phyloP scores from a whole-genome alignment of 2,113 vertebrate species.

The Mirza zaza region DNA sequence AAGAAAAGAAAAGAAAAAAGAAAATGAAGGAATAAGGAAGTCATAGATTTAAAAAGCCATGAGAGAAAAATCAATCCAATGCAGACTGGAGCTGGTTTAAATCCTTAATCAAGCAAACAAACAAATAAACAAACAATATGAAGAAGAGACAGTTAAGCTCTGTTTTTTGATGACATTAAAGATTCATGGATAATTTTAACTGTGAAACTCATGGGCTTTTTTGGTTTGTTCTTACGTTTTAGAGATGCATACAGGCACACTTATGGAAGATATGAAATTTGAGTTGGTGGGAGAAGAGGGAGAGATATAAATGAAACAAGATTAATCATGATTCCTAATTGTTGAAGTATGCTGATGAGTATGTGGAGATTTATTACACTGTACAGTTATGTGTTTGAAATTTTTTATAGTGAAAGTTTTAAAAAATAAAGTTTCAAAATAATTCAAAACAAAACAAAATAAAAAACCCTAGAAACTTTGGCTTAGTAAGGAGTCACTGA shows the following conservation, averaged over 20 bases:
- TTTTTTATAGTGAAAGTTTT: background rate
- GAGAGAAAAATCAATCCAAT: background rate
- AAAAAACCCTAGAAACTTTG: background rate
- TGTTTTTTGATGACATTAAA: background rate
- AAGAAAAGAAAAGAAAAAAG: background rate
- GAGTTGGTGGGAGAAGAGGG: background rate
- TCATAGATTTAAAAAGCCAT: background rate
- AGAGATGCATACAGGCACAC: background rate
- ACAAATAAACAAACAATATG: background rate
- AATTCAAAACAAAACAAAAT: background rate
- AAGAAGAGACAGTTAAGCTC: background rate
- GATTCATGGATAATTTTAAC: background rate
- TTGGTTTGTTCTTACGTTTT: background rate
- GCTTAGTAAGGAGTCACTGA: background rate
- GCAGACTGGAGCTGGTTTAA: background rate
- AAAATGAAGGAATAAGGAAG: background rate
- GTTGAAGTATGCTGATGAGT: background rate
- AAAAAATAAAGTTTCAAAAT: background rate
- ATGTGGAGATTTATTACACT: background rate
- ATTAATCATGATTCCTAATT: background rate
- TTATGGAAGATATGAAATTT: background rate
- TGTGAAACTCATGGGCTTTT: background rate
- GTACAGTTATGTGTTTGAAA: background rate
- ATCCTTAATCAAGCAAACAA: background rate
- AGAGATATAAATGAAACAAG: background rate